Conservation (phyloP, 1,140 invertebrate species). For the Anoplophora glabripennis region DNA sequence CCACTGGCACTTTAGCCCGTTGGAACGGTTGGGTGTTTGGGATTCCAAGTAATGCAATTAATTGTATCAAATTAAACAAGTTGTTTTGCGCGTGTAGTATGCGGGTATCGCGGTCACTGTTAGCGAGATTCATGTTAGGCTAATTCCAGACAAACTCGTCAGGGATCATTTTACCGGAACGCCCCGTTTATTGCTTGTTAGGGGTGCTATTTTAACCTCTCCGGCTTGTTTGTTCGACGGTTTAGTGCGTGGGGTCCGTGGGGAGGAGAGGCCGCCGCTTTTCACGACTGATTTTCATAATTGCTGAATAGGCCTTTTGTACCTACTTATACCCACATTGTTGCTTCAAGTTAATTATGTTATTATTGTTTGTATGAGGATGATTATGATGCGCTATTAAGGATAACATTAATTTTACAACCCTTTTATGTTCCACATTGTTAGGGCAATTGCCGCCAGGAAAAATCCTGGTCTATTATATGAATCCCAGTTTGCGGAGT, state of each 20-base stretch:
- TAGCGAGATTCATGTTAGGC: constrained; percentile 34
- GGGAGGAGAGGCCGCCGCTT: constrained; percentile 8
- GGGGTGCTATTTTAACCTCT: constrained; percentile 32
- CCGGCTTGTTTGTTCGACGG: constrained; percentile 27
- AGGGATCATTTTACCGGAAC: constrained; percentile 34
- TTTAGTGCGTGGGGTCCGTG: constrained; percentile 12
- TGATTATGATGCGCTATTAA: constrained; percentile 3
- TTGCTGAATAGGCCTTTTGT: constrained; percentile 19
- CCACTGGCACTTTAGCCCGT: too few species aligned
- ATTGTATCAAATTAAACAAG: too few species aligned
- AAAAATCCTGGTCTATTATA: too few species aligned
- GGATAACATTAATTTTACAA: too few species aligned
- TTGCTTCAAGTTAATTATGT: constrained; percentile 14
- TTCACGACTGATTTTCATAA: constrained; percentile 24
- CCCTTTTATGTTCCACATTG: too few species aligned
- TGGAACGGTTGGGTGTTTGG: too few species aligned
- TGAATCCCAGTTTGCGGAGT: too few species aligned
- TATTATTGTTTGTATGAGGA: constrained; percentile 8
- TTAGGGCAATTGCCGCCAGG: too few species aligned
- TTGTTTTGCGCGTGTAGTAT: too few species aligned
- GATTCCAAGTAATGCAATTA: too few species aligned
- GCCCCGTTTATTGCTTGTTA: constrained; percentile 39
- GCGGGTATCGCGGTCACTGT: constrained; percentile 22
- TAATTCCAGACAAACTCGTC: constrained; percentile 27
- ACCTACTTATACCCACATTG: constrained; percentile 17